Base-by-base conservation (phyloP, 2,888 invertebrate species). In the Spatulosminthurus flaviceps region DNA sequence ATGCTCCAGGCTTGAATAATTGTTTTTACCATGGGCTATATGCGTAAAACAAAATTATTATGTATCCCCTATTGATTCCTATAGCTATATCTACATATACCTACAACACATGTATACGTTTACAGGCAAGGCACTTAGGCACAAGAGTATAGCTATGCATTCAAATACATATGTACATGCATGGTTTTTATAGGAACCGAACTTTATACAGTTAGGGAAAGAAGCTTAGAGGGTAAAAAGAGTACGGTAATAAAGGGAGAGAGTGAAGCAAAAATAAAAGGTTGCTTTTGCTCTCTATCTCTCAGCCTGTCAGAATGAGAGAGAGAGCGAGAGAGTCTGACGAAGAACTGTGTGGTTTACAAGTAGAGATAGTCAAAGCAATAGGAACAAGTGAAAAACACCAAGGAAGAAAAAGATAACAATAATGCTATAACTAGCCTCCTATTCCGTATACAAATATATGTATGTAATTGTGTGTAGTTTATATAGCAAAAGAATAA, bases 211-310 rank as follows among this genome's bases (percentile, higher is more conserved):
- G 51, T 11, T 19, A 71, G 29, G 0, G 19, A 11, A 42, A 22
- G 71, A 42, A 42, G n/a, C 16, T 34, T 41, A 42, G 42, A 22
- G 13, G 42, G 71, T 22, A 13, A 42, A 11, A 71, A 51, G 16
- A 51, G 1, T 19, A 51, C 16, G n/a, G n/a, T n/a, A 13, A 2
- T n/a, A 16, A 22, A 71, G 42, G 71, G 42, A 21, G n/a, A n/a
- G 42, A 29, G 9, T 70, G 34, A 28, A 70, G 69, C 28, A 70
- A 70, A 71, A 42, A 71, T 41, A 71, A 71, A 42, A 21, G 42
- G 42, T 51, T 51, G 51, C 51, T 51, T 51, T 51, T 51, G 51
- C 51, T 51, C 51, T 51, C 51, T 51, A 51, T 51, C 51, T 51
- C 51, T 51, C n/a, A 2, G 51, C 19, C 51, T 51, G 51, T 51